phyloP scores from a whole-genome alignment of 1,140 invertebrate genomes.

The Lysiphlebus fabarum region DNA sequence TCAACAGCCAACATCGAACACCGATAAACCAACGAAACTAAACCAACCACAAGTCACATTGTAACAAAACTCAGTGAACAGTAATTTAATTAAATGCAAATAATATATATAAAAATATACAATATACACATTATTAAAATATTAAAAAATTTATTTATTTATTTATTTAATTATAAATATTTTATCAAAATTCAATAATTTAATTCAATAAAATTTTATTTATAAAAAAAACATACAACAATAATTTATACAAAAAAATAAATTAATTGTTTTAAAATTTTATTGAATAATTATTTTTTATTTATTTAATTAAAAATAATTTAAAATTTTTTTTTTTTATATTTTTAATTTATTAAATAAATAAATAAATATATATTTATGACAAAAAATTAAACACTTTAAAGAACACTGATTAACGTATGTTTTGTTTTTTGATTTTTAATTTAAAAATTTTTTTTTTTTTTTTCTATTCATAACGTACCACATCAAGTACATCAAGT shows the following conservation, averaged over 20 bases:
- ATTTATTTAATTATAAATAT: too few species aligned
- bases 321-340: too few species aligned
- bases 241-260: too few species aligned
- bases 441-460: conserved; percentile 48
- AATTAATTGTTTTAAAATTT: too few species aligned
- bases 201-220: too few species aligned
- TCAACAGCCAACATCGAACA: conserved; percentile 55
- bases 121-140: conserved; percentile 7
- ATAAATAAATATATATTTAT: too few species aligned
- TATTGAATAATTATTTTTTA: too few species aligned
- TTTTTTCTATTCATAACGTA: conserved; percentile 46
- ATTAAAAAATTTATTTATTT: background rate
- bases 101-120: conserved; percentile 6
- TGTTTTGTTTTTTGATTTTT: conserved; percentile 15
- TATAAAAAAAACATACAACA: too few species aligned
- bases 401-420: conserved; percentile 13
- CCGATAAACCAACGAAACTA: conserved; percentile 52
- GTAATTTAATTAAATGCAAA: conserved; percentile 40
- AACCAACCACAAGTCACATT: conserved; percentile 52
- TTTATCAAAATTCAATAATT: too few species aligned
- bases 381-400: background rate
- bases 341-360: too few species aligned
- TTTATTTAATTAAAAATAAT: too few species aligned
- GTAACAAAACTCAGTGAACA: conserved; percentile 49
- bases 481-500: conserved; percentile 54